These are phyloP conservation scores for Enteromius paludinosus DNA, from an alignment of 2,797 vertebrate species.

Conservation along the genomic window DNA sequence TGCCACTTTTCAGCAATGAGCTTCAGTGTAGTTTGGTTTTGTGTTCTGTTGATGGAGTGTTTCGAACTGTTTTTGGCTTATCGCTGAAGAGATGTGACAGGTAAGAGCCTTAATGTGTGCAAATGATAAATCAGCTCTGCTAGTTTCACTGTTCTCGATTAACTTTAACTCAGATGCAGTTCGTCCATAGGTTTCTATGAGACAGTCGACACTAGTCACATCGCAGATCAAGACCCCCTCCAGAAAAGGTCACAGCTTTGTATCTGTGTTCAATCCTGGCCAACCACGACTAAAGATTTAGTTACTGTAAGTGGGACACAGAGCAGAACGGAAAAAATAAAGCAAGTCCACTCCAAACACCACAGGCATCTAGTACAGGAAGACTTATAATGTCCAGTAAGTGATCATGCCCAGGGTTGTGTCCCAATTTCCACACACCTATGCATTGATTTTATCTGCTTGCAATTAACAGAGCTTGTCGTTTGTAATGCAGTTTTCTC, in stretches of 20 bases:
- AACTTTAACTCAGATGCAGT: constrained; percentile 23
- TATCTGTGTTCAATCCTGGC: constrained; percentile 86
- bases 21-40: not conserved
- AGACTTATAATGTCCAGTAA: constrained; percentile 62
- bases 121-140: constrained; percentile 13
- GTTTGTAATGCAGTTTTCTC: constrained; percentile 57
- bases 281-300: constrained; percentile 81
- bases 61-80: constrained; percentile 10
- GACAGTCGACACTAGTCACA: constrained; percentile 70
- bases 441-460: constrained; percentile 87
- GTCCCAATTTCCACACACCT: constrained; percentile 75
- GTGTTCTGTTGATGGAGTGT: not conserved
- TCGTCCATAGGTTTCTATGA: constrained; percentile 49
- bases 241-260: constrained; percentile 78
- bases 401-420: constrained; percentile 71
- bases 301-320: constrained; percentile 86
- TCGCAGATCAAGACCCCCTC: constrained; percentile 81
- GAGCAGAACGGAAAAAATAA: constrained; percentile 67
- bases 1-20: not conserved
- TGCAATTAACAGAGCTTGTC: constrained; percentile 87
- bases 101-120: constrained; percentile 14
- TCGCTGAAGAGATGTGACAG: constrained; percentile 13
- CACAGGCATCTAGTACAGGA: constrained; percentile 57
- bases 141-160: constrained; percentile 10
- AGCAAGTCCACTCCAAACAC: constrained; percentile 67